Evolutionary conservation across 2,888 invertebrate species (phyloP), one percentile per base, ranked within the genome.

Genomic region (Polietes domitor): DNA sequence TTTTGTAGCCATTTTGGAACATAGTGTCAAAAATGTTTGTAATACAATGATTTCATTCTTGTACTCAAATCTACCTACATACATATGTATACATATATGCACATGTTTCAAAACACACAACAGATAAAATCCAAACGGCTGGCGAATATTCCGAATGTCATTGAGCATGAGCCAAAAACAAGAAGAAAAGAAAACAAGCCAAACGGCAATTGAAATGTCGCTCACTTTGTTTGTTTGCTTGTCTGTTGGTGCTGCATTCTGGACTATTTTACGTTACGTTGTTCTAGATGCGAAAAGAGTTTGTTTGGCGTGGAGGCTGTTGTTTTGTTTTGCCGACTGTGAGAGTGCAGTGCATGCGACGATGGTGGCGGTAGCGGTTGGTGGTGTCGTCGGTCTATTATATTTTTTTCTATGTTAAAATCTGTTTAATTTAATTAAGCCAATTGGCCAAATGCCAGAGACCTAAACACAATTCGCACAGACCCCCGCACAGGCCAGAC

Each of bases 371-470:
- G 32, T 68, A 24, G 1, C 53, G 68, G 21, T 37, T 26, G 28
- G 17, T 72, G n/a, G n/a, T n/a, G n/a, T 55, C 43, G 41, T 74
- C 1, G 53, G 10, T 55, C 65, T 68, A 65, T 19, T 70, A 15
- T 28, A 32, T 55, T 76, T 26, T 41, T 65, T 73, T 41, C 55
- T 61, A 71, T 58, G 32, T 41, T 47, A 37, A 75, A 83, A 80
- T 83, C 71, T 81, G 61, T 81, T 81, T 78, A 61, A 84, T 81
- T 84, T 81, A 84, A 84, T 84, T 81, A 84, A 84, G 84, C 78
- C 81, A 84, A 84, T 84, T 84, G 84, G 84, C 84, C 17, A 47
- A 72, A 43, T 61, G 72, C 84, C 84, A 84, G 12, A 47, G 21
- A 65, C 17, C 68, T 43, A 77, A n/a, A 71, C 26, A 77, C 37